phyloP scores from a whole-genome alignment of 2,113 vertebrate species.

The Spea bombifrons region DNA sequence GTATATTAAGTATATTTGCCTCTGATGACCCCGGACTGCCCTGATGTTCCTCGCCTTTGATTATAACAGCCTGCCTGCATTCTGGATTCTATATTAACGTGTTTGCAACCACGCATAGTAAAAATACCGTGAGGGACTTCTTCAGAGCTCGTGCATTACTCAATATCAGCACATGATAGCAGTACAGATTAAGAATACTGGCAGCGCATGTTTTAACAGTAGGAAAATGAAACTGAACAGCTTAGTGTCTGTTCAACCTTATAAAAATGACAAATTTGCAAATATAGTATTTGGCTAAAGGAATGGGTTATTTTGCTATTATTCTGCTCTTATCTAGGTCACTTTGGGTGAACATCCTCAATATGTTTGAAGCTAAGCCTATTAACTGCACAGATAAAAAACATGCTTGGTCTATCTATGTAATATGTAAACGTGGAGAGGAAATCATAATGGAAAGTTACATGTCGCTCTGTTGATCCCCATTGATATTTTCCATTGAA shows the following conservation, averaged over 20 bases:
- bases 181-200: not conserved
- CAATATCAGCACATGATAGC: not conserved
- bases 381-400: not conserved
- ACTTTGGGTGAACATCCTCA: not conserved
- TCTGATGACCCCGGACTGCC: too few species aligned
- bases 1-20: too few species aligned
- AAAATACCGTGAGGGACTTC: too few species aligned
- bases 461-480: conserved; percentile 13
- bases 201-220: not conserved
- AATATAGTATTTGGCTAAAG: not conserved
- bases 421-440: conserved; percentile 12
- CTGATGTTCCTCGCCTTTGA: too few species aligned
- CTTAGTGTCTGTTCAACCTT: too few species aligned
- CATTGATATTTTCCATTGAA: conserved; percentile 40
- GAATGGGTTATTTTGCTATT: not conserved
- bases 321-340: not conserved
- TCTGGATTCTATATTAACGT: too few species aligned
- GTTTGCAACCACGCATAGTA: too few species aligned
- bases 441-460: conserved; percentile 32
- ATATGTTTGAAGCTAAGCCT: not conserved
- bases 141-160: not conserved
- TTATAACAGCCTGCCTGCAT: too few species aligned
- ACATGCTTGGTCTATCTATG: not conserved
- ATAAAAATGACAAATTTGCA: not conserved
- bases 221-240: not conserved